phyloP scores from a whole-genome alignment of 2,797 vertebrate species.

The Chelon auratus region DNA sequence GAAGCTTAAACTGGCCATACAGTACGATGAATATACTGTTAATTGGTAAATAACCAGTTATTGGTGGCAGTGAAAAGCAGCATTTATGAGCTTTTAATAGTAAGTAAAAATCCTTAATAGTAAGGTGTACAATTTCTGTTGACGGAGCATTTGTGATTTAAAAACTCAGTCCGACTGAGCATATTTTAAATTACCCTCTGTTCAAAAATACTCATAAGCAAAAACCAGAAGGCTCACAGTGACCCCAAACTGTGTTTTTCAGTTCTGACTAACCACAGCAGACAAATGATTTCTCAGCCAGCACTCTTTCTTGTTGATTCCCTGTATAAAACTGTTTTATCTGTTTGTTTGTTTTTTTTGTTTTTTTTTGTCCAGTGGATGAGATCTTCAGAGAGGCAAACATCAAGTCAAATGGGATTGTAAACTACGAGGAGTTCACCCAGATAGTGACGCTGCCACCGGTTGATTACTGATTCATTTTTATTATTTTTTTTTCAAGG shows the following conservation, averaged over 20 bases:
- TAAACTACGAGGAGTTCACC: slow-evolving; percentile 91
- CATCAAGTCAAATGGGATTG: slow-evolving; percentile 83
- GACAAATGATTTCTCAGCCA: slow-evolving; percentile 7
- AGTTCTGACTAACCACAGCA: background rate
- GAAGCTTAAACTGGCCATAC: too few relatives aligned
- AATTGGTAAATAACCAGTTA: too few relatives aligned
- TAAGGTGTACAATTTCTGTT: background rate
- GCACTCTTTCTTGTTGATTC: background rate
- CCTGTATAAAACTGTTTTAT: slow-evolving; percentile 10
- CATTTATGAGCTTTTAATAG: background rate
- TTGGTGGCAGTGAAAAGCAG: too few relatives aligned
- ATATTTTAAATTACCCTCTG: background rate
- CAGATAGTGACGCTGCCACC: slow-evolving; percentile 86
- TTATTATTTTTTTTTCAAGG: too few relatives aligned
- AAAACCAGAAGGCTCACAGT: background rate
- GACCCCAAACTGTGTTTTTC: too few relatives aligned
- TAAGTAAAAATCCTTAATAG: background rate
- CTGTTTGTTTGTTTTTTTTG: background rate
- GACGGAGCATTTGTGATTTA: background rate
- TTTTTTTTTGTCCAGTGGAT: slow-evolving; percentile 85
- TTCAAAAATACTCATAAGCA: slow-evolving; percentile 1
- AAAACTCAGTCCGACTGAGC: background rate
- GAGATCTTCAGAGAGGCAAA: slow-evolving; percentile 91
- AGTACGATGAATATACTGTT: too few relatives aligned
- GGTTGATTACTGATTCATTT: slow-evolving; percentile 84